Evolutionary conservation across 1,140 invertebrate genomes (phyloP).

Genomic region (Calycopis cecrops): DNA sequence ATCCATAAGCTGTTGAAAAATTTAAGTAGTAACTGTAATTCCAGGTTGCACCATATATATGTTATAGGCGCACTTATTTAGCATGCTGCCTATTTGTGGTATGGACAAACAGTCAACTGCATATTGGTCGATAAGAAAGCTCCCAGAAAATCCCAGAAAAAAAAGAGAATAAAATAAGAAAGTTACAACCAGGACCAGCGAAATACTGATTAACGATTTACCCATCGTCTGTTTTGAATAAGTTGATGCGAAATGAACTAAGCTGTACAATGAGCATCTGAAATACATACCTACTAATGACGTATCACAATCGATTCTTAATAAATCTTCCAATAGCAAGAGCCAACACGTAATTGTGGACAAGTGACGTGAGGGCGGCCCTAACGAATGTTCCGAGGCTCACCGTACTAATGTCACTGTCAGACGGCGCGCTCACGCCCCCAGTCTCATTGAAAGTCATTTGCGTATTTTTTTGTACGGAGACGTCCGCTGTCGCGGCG

Average conservation of each 20-base stretch:
- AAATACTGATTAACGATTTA: not conserved
- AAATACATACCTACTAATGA: too few relatives aligned
- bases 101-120: too few relatives aligned
- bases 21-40: too few relatives aligned
- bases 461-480: constrained; percentile 61
- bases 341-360: constrained; percentile 42
- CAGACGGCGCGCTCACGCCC: constrained; percentile 63
- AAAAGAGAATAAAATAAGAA: too few relatives aligned
- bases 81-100: too few relatives aligned
- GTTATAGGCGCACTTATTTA: too few relatives aligned
- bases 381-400: constrained; percentile 38
- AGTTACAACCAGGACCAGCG: not conserved
- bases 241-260: not conserved
- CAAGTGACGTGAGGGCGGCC: constrained; percentile 53
- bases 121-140: too few relatives aligned
- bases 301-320: too few relatives aligned
- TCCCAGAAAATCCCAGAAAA: too few relatives aligned
- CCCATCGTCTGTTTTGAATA: not conserved
- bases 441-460: constrained; percentile 62
- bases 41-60: too few relatives aligned
- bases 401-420: constrained; percentile 56
- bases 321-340: constrained; percentile 31
- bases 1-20: too few relatives aligned
- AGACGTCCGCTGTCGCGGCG: constrained; percentile 41
- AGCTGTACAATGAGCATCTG: too few relatives aligned